These are phyloP conservation scores for Drosophila lacicola DNA, from an alignment of 2,888 invertebrate species.

Conservation along the genomic window DNA sequence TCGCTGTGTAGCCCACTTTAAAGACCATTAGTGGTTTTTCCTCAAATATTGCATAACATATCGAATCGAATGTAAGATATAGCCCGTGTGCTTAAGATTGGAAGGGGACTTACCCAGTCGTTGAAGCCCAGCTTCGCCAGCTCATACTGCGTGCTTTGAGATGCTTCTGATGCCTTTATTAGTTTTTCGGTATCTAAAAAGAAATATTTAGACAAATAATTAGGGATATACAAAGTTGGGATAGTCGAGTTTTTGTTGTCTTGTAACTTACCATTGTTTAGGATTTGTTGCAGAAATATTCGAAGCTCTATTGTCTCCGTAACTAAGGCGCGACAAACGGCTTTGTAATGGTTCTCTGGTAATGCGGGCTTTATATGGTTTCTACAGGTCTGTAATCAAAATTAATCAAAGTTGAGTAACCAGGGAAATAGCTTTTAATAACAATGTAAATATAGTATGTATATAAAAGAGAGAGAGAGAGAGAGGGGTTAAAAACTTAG, in stretches of 20 bases:
- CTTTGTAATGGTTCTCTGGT: slow-evolving; percentile 89
- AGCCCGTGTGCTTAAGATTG: background rate
- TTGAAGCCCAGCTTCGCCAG: slow-evolving; percentile 93
- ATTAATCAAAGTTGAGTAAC: background rate
- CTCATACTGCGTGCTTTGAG: slow-evolving; percentile 88
- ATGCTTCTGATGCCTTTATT: slow-evolving; percentile 84
- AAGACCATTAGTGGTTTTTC: slow-evolving; percentile 64
- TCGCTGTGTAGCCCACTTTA: slow-evolving; percentile 59
- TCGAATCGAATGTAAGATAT: background rate
- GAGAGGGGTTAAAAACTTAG: too few relatives aligned
- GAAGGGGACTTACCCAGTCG: slow-evolving; percentile 91
- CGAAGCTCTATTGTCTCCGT: slow-evolving; percentile 96
- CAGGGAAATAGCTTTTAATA: background rate
- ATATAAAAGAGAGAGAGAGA: too few relatives aligned
- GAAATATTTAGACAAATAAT: background rate
- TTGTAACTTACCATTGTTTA: slow-evolving; percentile 85
- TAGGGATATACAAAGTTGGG: background rate
- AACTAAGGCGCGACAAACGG: slow-evolving; percentile 96
- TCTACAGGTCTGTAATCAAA: slow-evolving; percentile 85
- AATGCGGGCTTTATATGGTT: slow-evolving; percentile 86
- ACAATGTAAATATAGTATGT: background rate
- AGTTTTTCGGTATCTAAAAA: slow-evolving; percentile 88
- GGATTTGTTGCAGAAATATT: slow-evolving; percentile 94
- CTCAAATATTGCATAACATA: slow-evolving; percentile 43
- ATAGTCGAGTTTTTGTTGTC: background rate